Evolutionary conservation across 2,113 vertebrate species (phyloP).

Genomic region (Nansenia antarctica): DNA sequence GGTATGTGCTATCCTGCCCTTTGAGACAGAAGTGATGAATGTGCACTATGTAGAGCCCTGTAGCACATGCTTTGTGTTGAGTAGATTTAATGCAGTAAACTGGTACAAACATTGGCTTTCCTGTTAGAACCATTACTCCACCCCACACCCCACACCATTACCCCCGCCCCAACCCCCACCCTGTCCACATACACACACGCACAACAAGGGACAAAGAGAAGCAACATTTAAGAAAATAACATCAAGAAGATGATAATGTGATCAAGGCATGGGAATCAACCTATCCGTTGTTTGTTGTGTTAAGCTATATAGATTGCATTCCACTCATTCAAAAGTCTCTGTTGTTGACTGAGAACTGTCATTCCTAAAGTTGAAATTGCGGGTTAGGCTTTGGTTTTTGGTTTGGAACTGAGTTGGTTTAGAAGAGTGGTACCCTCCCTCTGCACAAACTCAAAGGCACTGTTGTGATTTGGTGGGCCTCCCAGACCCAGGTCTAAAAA

Average conservation of each 20-base stretch:
- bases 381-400: conserved; percentile 32
- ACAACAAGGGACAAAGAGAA: neutral
- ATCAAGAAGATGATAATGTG: neutral
- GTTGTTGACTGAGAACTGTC: neutral
- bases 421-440: neutral
- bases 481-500: conserved; percentile 51
- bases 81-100: conserved; percentile 4
- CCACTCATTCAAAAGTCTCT: conserved; percentile 6
- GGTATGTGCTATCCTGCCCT: conserved; percentile 6
- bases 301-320: neutral
- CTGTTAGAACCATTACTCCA: conserved; percentile 29
- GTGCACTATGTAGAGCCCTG: conserved; percentile 5
- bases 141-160: neutral
- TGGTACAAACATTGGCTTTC: conserved; percentile 24
- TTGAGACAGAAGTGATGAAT: conserved; percentile 22
- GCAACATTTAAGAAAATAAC: no score
- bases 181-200: no score
- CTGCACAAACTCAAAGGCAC: neutral
- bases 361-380: conserved; percentile 31
- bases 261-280: neutral
- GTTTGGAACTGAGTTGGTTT: conserved; percentile 31
- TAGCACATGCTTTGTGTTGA: conserved; percentile 9
- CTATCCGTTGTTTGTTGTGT: neutral
- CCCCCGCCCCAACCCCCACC: neutral
- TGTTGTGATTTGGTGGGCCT: conserved; percentile 20